Base-by-base conservation (phyloP, 2,113 vertebrate species). In the Erythrocercus mccallii region DNA sequence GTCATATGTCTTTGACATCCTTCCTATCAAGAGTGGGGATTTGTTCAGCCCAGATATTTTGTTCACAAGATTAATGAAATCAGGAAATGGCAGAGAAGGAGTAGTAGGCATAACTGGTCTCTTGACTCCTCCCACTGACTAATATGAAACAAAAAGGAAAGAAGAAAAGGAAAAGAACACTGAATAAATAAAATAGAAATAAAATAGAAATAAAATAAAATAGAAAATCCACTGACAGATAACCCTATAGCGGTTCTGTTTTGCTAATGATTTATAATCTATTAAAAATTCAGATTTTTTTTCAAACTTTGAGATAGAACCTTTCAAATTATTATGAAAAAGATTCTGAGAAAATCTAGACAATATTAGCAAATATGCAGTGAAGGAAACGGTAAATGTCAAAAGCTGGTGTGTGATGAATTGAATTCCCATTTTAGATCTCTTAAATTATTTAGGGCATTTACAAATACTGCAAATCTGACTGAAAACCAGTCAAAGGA, bases 51-150 rank as follows among this genome's bases (percentile, higher is more conserved):
- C 4, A 1, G 21, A 28, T 25, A 15, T 72, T 83, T 76, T 58
- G n/a, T 62, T 86, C 65, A 64, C 22, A 54, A 57, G 28, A 83
- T 50, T 74, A 80, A 71, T 50, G 10, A 15, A 76, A 22, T 37
- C 15, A 64, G 8, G 4, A 33, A 80, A 66, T 23, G 15, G 6
- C 19, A 89, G 51, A 69, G 13, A 4, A 69, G 9, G 62, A 12
- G 48, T 35, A 45, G 13, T 4, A 62, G 8, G 40, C 4, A 27
- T 3, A 47, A 35, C 1, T 4, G 0, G 2, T 25, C 11, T 33
- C 10, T 33, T 64, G 48, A 9, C 2, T 2, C 11, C 10, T 15
- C 5, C 11, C 12, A 35, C 2, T 10, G 6, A 17, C 2, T 68
- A 27, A 40, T 23, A 58, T 1, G 73, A 78, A 56, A 30, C 10